These are phyloP conservation scores for Donacobius atricapilla DNA, from an alignment of 2,113 vertebrate species.

Conservation along the genomic window DNA sequence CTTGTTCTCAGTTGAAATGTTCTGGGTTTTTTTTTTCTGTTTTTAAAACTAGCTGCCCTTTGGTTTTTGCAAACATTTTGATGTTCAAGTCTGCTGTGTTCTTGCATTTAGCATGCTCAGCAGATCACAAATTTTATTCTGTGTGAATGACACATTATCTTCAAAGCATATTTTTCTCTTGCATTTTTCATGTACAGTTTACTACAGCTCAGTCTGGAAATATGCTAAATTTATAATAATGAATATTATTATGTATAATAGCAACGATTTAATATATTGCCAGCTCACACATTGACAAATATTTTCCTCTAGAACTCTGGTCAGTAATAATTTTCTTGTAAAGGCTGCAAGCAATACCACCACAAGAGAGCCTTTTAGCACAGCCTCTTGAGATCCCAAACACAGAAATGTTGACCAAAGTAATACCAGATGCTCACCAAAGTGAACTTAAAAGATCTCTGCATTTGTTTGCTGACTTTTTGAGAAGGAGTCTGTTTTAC, in stretches of 20 bases:
- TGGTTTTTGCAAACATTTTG: slow-evolving; percentile 35
- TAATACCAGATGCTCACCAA: background rate
- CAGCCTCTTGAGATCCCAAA: background rate
- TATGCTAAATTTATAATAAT: slow-evolving; percentile 59
- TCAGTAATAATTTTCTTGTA: background rate
- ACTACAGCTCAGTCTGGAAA: slow-evolving; percentile 51
- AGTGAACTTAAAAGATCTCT: background rate
- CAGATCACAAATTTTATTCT: slow-evolving; percentile 62
- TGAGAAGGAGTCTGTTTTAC: background rate
- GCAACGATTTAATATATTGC: slow-evolving; percentile 35
- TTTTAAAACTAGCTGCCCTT: background rate
- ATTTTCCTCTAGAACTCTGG: slow-evolving; percentile 12
- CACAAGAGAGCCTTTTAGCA: background rate
- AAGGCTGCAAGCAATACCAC: background rate
- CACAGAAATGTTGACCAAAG: background rate
- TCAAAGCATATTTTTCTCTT: slow-evolving; percentile 67
- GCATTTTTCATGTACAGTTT: slow-evolving; percentile 60
- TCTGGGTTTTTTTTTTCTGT: background rate
- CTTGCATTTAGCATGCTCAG: slow-evolving; percentile 43
- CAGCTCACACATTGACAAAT: background rate
- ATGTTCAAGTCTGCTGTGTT: slow-evolving; percentile 19
- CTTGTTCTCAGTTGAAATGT: background rate
- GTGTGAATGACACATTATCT: slow-evolving; percentile 58
- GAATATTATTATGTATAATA: slow-evolving; percentile 39
- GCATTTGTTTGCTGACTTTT: background rate